A percentile compares a stretch with the other conserved stretches of the same genome.
phyloP scores from a whole-genome alignment of 2,797 vertebrate species.

The Phalanger gymnotis region DNA sequence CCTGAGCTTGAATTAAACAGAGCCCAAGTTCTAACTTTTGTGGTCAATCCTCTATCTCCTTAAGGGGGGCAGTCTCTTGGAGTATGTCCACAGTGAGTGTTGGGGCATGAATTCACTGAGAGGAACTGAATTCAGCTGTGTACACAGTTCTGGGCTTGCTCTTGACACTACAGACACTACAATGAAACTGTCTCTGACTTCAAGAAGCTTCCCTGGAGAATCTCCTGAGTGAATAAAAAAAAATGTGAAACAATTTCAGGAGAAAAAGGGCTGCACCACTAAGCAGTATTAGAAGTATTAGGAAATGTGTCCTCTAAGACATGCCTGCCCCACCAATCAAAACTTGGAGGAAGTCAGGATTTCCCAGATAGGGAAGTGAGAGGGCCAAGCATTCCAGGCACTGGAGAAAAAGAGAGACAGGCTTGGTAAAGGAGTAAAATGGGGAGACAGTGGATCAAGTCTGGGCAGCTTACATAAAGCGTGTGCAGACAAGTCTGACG shows the following conservation, averaged over 20 bases:
- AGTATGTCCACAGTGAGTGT: neutral
- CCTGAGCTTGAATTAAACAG: neutral
- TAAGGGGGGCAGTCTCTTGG: neutral
- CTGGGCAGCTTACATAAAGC: neutral
- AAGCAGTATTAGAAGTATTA: no score
- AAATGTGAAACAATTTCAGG: neutral
- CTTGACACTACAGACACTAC: no score
- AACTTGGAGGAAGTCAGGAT: neutral
- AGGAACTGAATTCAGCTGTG: neutral
- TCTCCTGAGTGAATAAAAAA: neutral
- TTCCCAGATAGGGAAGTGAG: neutral
- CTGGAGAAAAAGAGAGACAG: no score
- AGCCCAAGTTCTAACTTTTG: neutral
- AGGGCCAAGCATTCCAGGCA: neutral
- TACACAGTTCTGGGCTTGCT: neutral
- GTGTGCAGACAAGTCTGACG: neutral
- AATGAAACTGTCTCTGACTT: neutral
- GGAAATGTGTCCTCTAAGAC: neutral
- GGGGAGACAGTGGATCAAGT: neutral
- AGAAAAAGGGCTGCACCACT: neutral
- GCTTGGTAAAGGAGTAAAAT: neutral
- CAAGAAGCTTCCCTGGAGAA: neutral
- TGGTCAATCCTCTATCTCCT: neutral
- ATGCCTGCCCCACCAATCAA: neutral
- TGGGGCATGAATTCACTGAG: neutral